Base-by-base conservation (phyloP, 2,888 invertebrate genomes). In the Aphrophora alni region DNA sequence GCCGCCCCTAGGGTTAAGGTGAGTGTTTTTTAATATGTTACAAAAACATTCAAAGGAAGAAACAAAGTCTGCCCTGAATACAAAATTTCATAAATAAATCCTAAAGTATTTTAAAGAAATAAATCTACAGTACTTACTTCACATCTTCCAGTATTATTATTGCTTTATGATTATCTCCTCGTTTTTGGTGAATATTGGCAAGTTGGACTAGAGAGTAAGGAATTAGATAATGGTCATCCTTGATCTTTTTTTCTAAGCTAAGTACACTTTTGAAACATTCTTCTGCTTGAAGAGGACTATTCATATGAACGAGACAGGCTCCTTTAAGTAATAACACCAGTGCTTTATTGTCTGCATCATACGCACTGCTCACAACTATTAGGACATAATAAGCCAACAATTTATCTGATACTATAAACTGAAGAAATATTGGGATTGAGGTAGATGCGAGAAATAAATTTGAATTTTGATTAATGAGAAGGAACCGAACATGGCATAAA, bases 131-230 rank as follows among this genome's bases (percentile, higher is more conserved):
- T n/a, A 88, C 90, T 88, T 90, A 97, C 97, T 95, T 96, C 10
- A 96, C 95, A 85, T 95, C 95, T 85, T 95, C 94, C 51, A 98
- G 89, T 81, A 94, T 91, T 14, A 91, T 89, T 81, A 93, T 89
- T 0, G 97, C 95, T 77, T 92, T 92, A 33, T 92, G 91, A 70
- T 88, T 89, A 73, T 94, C 91, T 8, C 94, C 94, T 83, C 93
- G 91, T 68, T 93, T 91, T 86, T 93, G 91, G 87, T 95, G 92
- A 80, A 97, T 90, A 86, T 96, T 90, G 0, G 95, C 98, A 86
- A 97, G 90, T 88, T 98, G 98, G 17, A 95, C 94, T 75, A 93
- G 90, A 3, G 97, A 92, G 88, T 95, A 98, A 0, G 98, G 98
- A 21, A 96, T 90, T 79, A 98, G 88, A 89, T 95, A 97, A 0